These are phyloP conservation scores for Coenonympha arcania DNA, from an alignment of 2,888 invertebrate genomes.

Conservation along the genomic window DNA sequence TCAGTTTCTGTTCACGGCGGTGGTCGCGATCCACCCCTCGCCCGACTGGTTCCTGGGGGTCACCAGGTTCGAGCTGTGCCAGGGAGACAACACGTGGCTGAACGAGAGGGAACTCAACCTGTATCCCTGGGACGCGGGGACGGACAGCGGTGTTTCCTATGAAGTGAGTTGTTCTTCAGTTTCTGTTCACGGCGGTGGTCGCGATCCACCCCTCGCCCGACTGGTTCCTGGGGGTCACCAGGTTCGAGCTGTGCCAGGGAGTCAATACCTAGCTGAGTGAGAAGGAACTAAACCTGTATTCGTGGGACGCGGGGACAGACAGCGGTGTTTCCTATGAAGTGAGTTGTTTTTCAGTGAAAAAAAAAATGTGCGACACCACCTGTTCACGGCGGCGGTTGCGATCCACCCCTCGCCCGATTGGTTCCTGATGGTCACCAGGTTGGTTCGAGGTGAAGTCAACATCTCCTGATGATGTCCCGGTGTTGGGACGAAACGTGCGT, in stretches of 20 bases:
- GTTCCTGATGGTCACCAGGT: conserved; percentile 92
- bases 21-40: conserved; percentile 63
- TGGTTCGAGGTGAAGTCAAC: no score
- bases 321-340: conserved; percentile 93
- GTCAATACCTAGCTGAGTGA: conserved; percentile 93
- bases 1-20: conserved; percentile 53
- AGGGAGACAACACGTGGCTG: conserved; percentile 90
- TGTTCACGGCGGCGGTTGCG: conserved; percentile 51
- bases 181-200: conserved; percentile 50
- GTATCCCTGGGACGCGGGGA: conserved; percentile 97
- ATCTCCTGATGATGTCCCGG: no score
- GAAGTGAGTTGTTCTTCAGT: conserved; percentile 77
- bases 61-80: conserved; percentile 89
- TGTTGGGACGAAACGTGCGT: no score
- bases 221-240: conserved; percentile 95
- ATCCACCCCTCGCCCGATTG: conserved; percentile 87
- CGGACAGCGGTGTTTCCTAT: conserved; percentile 93
- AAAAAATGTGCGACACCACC: no score
- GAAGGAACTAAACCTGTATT: conserved; percentile 87
- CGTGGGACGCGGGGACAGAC: conserved; percentile 98
- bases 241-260: conserved; percentile 87
- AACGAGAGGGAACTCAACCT: conserved; percentile 86
- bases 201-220: conserved; percentile 81
- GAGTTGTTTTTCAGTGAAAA: no score
- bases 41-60: conserved; percentile 99